These are phyloP conservation scores for Catharus bicknelli DNA, from an alignment of 2,113 vertebrate genomes.

Conservation along the genomic window DNA sequence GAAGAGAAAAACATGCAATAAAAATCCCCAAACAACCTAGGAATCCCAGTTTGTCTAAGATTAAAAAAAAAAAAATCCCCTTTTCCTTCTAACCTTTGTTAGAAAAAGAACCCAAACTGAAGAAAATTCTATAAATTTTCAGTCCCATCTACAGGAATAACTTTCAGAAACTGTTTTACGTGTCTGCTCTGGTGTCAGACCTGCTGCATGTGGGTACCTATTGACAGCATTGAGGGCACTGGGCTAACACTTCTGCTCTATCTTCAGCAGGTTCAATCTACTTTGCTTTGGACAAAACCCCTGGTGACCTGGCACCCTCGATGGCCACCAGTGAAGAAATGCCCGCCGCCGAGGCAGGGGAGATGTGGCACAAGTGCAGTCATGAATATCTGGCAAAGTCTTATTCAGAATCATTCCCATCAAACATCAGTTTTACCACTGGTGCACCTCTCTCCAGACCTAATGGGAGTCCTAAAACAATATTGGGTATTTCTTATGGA, in stretches of 20 bases:
- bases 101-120: not conserved
- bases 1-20: not conserved
- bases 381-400: not conserved
- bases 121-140: not conserved
- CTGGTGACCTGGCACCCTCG: not conserved
- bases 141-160: not conserved
- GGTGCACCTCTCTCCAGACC: not conserved
- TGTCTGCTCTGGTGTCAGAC: not conserved
- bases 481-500: not conserved
- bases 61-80: not conserved
- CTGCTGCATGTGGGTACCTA: not conserved
- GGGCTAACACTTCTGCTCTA: not conserved
- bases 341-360: not conserved
- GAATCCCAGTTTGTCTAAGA: not conserved
- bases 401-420: not conserved
- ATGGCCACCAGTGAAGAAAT: not conserved
- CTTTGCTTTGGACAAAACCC: not conserved
- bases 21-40: accelerated
- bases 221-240: too few species aligned
- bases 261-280: not conserved
- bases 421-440: not conserved
- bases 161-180: not conserved
- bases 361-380: not conserved
- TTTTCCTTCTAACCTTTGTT: not conserved
- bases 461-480: not conserved